These are phyloP conservation scores for Hypocryptadius cinnamomeus DNA, from an alignment of 2,113 vertebrate genomes.

Conservation along the genomic window DNA sequence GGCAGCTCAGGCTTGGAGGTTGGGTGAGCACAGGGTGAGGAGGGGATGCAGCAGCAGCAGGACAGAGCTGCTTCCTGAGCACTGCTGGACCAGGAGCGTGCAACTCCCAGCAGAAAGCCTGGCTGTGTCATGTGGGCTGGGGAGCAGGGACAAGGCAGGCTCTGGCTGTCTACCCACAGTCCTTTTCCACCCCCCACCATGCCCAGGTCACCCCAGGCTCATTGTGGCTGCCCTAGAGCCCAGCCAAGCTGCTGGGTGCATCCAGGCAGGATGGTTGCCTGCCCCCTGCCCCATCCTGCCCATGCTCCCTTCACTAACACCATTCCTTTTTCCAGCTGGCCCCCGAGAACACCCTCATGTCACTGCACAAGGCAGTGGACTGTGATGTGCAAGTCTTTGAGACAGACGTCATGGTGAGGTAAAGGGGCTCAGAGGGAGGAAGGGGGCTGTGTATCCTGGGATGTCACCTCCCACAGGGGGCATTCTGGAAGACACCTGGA, in stretches of 20 bases:
- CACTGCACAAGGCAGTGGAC: constrained; percentile 73
- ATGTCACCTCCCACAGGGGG: background rate
- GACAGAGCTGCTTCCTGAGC: background rate
- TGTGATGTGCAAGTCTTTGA: constrained; percentile 83
- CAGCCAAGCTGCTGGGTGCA: background rate
- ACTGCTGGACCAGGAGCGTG: background rate
- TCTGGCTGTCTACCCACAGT: background rate
- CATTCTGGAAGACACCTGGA: background rate
- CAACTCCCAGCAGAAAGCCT: background rate
- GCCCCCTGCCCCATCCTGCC: background rate
- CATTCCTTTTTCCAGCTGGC: constrained; percentile 73
- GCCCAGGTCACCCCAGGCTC: background rate
- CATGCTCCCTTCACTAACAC: background rate
- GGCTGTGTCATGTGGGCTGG: background rate
- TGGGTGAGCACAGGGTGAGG: background rate
- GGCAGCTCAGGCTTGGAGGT: background rate
- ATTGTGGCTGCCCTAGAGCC: background rate
- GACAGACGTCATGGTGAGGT: constrained; percentile 91
- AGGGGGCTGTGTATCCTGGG: background rate
- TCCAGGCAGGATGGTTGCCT: background rate
- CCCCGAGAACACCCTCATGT: constrained; percentile 95
- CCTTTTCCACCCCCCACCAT: background rate
- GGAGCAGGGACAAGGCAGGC: background rate
- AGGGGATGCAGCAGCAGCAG: background rate
- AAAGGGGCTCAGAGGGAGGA: background rate